A percentile compares a stretch with the other conserved stretches of the same genome.
Conservation (phyloP, 2,113 vertebrate species). For the Oncorhynchus gorbuscha region DNA sequence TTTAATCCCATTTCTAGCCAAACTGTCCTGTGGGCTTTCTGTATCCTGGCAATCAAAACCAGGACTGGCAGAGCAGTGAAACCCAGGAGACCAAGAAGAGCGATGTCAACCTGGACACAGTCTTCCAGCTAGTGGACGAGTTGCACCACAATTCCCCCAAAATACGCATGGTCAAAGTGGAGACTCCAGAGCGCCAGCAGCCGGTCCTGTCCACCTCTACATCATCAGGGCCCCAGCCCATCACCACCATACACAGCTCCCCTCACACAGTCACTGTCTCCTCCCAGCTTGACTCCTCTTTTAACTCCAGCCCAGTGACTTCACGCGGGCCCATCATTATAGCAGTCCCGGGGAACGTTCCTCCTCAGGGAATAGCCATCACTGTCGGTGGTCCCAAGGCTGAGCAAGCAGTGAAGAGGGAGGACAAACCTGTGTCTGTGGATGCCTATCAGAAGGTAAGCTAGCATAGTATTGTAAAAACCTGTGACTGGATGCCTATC, state of each 20-base stretch:
- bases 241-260: constrained; percentile 31
- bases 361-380: background rate
- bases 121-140: constrained; percentile 80
- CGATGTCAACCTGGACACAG: constrained; percentile 73
- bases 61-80: constrained; percentile 49
- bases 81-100: constrained; percentile 67
- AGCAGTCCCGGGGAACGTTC: constrained; percentile 4
- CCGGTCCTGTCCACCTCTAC: constrained; percentile 38
- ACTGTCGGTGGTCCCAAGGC: background rate
- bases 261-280: constrained; percentile 30
- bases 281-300: constrained; percentile 58
- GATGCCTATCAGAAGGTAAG: too few species aligned
- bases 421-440: background rate
- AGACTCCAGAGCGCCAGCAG: constrained; percentile 58
- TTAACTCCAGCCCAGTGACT: constrained; percentile 49
- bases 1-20: constrained; percentile 58
- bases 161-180: constrained; percentile 66
- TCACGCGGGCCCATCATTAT: background rate
- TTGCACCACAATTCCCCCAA: constrained; percentile 65
- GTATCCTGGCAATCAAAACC: constrained; percentile 36
- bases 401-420: background rate
- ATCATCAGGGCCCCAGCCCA: constrained; percentile 44
- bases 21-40: constrained; percentile 65
- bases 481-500: background rate
- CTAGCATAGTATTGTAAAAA: background rate